Conservation (phyloP, 2,888 invertebrate species). For the Rapana venosa region DNA sequence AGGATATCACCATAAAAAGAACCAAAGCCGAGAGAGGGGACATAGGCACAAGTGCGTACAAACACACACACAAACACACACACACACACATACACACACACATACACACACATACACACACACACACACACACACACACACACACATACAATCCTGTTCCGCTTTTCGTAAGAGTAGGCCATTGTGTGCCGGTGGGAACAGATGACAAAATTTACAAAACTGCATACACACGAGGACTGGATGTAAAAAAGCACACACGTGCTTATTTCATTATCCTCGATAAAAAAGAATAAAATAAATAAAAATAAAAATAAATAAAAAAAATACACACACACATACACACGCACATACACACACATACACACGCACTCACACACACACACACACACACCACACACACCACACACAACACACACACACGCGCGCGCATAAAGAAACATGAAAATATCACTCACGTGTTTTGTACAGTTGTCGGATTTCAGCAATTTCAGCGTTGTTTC, state of each 20-base stretch:
- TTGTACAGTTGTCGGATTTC: slow-evolving; percentile 39
- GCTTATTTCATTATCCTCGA: too few relatives aligned
- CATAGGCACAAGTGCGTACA: background rate
- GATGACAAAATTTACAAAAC: too few relatives aligned
- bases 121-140: background rate
- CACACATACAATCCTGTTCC: background rate
- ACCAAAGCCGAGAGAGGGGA: too few relatives aligned
- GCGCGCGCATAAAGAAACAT: background rate
- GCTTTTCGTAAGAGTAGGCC: too few relatives aligned
- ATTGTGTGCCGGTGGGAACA: too few relatives aligned
- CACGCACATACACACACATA: background rate
- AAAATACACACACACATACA: too few relatives aligned
- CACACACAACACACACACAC: slow-evolving; percentile 18
- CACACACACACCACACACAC: slow-evolving; percentile 23
- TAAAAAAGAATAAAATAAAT: too few relatives aligned
- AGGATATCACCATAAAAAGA: too few relatives aligned
- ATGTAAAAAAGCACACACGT: too few relatives aligned
- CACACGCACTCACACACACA: background rate
- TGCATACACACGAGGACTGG: too few relatives aligned
- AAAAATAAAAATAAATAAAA: too few relatives aligned
- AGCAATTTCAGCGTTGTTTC: slow-evolving; percentile 59
- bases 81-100: background rate
- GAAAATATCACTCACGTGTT: slow-evolving; percentile 23
- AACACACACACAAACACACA: background rate
- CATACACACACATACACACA: background rate